These are phyloP conservation scores for Brevipalpus yothersi DNA, from an alignment of 1,140 invertebrate species.

Conservation along the genomic window DNA sequence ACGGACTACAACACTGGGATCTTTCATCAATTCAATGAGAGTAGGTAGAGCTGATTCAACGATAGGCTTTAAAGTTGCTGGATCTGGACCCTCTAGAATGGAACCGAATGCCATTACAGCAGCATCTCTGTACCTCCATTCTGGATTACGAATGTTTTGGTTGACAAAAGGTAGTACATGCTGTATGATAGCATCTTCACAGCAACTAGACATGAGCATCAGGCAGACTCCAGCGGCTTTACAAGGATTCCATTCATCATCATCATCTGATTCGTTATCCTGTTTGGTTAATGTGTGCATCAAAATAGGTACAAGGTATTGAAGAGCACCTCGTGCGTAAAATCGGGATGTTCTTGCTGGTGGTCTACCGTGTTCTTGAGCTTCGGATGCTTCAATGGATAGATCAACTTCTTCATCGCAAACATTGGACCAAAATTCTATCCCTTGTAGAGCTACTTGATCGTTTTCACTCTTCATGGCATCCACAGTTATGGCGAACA, in stretches of 20 bases:
- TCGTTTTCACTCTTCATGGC: slow-evolving; percentile 93
- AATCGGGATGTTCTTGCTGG: slow-evolving; percentile 58
- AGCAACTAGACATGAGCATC: slow-evolving; percentile 87
- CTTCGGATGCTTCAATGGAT: slow-evolving; percentile 77
- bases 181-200: slow-evolving; percentile 87
- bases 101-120: slow-evolving; percentile 96
- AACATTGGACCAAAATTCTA: slow-evolving; percentile 99
- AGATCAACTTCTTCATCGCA: slow-evolving; percentile 97
- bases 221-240: slow-evolving; percentile 98
- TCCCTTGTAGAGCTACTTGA: slow-evolving; percentile 89
- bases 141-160: slow-evolving; percentile 67
- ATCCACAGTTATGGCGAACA: slow-evolving; percentile 96
- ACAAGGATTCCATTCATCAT: slow-evolving; percentile 98
- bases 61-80: slow-evolving; percentile 57
- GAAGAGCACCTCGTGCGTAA: slow-evolving; percentile 87
- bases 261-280: slow-evolving; percentile 44
- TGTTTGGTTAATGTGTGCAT: slow-evolving; percentile 86
- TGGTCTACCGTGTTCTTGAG: slow-evolving; percentile 64
- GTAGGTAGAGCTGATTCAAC: slow-evolving; percentile 90
- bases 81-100: slow-evolving; percentile 78
- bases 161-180: slow-evolving; percentile 92
- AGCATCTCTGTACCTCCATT: slow-evolving; percentile 89
- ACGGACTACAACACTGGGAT: slow-evolving; percentile 66
- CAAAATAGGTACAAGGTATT: slow-evolving; percentile 78
- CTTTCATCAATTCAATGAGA: slow-evolving; percentile 77